These are phyloP conservation scores for Thecophora atra DNA, from an alignment of 2,888 invertebrate genomes.

Conservation along the genomic window DNA sequence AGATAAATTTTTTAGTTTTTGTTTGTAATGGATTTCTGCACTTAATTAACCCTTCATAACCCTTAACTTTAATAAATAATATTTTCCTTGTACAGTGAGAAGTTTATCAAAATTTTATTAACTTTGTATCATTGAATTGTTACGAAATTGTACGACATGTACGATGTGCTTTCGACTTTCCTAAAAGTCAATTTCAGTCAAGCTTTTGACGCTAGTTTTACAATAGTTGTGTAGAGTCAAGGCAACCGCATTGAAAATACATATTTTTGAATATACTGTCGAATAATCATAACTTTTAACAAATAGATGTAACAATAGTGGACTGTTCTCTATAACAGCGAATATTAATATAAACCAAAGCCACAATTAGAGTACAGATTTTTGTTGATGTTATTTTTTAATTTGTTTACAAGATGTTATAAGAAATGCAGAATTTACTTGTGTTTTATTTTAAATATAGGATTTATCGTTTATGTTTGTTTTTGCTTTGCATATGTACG, in stretches of 20 bases:
- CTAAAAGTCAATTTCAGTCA: not conserved
- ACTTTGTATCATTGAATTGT: not conserved
- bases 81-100: not conserved
- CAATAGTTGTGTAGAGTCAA: conserved; percentile 9
- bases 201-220: not conserved
- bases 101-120: not conserved
- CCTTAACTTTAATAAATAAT: no score
- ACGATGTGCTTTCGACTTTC: not conserved
- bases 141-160: not conserved
- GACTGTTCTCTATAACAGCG: not conserved
- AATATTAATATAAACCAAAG: not conserved
- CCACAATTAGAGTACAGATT: not conserved
- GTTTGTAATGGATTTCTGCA: no score
- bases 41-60: no score
- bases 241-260: conserved; percentile 21
- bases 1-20: no score
- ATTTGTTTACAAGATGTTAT: not conserved
- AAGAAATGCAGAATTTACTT: no score
- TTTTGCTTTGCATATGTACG: conserved; percentile 21
- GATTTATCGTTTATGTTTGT: not conserved
- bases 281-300: not conserved
- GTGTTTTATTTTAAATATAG: conserved; percentile 2
- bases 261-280: not conserved
- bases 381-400: not conserved
- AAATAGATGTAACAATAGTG: not conserved